Base-by-base conservation (phyloP, 2,888 invertebrate genomes). In the Malthinus flaveolus region DNA sequence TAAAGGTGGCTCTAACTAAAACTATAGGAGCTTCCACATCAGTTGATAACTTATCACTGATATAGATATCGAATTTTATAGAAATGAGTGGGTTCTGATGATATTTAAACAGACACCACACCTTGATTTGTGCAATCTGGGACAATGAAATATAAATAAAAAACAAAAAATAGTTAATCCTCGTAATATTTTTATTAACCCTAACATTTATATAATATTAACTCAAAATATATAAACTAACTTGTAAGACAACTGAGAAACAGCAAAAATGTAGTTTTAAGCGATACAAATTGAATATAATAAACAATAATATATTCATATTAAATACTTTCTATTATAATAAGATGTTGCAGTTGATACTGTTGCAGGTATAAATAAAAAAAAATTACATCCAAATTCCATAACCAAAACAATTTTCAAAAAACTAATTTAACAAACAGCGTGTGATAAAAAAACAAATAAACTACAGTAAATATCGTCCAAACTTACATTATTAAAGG, bases 131-230 rank as follows among this genome's bases (percentile, higher is more conserved):
- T 3, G 2, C 23, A 23, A 3, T 5, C 23, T 23, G n/a, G n/a
- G n/a, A n/a, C 23, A 23, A 23, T 23, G 5, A 3, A 23, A 23
- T 23, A 23, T 23, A 23, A 23, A 23, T 23, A 3, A 23, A 23
- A 23, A 23, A 23, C 7, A 36, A 9, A 36, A 34, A 36, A 9
- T n/a, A 11, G 36, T 13, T 23, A 13, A 42, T 42, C 39, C 39
- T 42, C 23, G 39, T 42, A 42, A 66, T 65, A 63, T 64, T 66
- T 59, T 68, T 68, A 64, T 65, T 68, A 65, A 62, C 65, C 68
- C 68, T 67, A 67, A 65, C 62, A 57, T 42, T 42, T 66, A 68
- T 66, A 68, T 61, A 56, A 59, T 59, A 59, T 59, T 55, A 59
- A 54, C 53, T 61, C 56, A 57, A 57, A 60, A 60, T 56, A 60